Evolutionary conservation across 2,888 invertebrate species (phyloP), one percentile per base, ranked within the genome.

Genomic region (Yponomeuta cagnagella): DNA sequence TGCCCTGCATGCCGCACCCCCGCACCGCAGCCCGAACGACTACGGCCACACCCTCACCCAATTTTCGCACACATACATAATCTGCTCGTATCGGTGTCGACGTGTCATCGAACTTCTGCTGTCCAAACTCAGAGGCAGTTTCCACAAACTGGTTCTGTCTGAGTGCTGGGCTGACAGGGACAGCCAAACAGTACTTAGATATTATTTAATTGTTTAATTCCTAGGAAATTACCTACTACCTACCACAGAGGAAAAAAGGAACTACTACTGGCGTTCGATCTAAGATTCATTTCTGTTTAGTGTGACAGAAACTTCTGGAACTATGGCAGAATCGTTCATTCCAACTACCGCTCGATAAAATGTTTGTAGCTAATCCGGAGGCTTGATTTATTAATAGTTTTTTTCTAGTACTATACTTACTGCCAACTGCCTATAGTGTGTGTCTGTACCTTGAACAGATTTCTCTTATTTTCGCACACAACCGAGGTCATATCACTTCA

Each of bases 41-140:
- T 86, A 86, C 79, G 74, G 75, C 79, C 80, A 81, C 87, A 87
- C 87, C 89, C 86, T 87, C 84, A 78, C 81, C 84, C 83, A 82
- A 84, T 84, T 83, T 77, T 83, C 82, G 84, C 88, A 84, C 82
- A 80, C 80, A 78, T 77, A 76, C 76, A 77, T 78, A 78, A 79
- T 66, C 70, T 37, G 65, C 70, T 65, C 63, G 33, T 81, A 82
- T 85, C 85, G 84, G 86, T 87, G 85, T 86, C 89, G 58, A 63
- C 70, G 64, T 63, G 90, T 90, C 90, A 87, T 88, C 90, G 89
- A 90, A 90, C 90, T 86, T 82, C 77, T 63, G 33, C 80, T 81
- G 79, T 83, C 86, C 80, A 88, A 88, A 86, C 80, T 83, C 86
- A 83, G 87, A 87, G 88, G 88, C 89, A 83, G 86, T 80, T 83